phyloP scores from a whole-genome alignment of 2,888 invertebrate genomes.

The Drosophila paramelanica region DNA sequence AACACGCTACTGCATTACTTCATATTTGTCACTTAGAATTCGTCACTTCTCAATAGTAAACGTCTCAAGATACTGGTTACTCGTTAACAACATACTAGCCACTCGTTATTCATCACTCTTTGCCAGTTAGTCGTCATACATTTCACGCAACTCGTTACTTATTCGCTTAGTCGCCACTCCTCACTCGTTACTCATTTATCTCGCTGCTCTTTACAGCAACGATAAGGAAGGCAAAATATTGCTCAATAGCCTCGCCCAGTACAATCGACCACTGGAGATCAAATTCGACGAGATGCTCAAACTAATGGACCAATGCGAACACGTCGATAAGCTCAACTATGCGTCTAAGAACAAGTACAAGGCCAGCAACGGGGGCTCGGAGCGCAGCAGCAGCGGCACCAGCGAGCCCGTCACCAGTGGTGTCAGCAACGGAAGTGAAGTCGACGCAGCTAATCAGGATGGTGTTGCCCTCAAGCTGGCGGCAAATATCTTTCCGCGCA shows the following conservation, averaged over 20 bases:
- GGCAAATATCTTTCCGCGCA: slow-evolving; percentile 86
- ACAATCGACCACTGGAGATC: slow-evolving; percentile 88
- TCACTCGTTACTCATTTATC: slow-evolving; percentile 70
- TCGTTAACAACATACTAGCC: neutral
- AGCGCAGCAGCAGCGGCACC: slow-evolving; percentile 77
- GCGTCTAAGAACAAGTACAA: slow-evolving; percentile 60
- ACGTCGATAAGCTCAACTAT: slow-evolving; percentile 86
- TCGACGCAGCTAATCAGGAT: slow-evolving; percentile 32
- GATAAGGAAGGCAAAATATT: slow-evolving; percentile 89
- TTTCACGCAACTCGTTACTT: neutral
- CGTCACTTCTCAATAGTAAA: neutral
- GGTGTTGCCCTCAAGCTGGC: slow-evolving; percentile 78
- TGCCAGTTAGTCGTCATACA: too few relatives aligned
- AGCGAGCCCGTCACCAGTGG: slow-evolving; percentile 15
- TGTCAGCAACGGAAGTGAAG: slow-evolving; percentile 43
- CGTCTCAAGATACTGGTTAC: neutral
- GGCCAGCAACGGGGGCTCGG: slow-evolving; percentile 54
- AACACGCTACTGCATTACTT: neutral
- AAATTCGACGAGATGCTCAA: slow-evolving; percentile 91
- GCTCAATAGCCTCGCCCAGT: slow-evolving; percentile 87
- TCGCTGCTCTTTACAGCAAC: slow-evolving; percentile 86
- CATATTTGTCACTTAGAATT: neutral
- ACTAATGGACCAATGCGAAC: slow-evolving; percentile 92
- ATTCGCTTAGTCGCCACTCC: neutral
- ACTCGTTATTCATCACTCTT: neutral